These are phyloP conservation scores for Chironomus riparius DNA, from an alignment of 2,888 invertebrate species.

Conservation along the genomic window DNA sequence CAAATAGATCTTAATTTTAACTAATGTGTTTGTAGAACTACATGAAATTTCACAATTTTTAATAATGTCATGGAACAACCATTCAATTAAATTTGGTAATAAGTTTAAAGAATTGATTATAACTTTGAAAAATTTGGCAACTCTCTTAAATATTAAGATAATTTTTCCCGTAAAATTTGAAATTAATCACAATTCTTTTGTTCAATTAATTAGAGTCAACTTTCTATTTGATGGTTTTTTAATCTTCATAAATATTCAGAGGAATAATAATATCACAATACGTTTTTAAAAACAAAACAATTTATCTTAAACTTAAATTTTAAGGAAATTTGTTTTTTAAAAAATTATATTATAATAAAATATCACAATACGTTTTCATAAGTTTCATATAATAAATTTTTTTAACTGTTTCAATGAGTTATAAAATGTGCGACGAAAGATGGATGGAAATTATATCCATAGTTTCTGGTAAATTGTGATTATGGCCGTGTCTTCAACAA, in stretches of 20 bases:
- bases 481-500: neutral
- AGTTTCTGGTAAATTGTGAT: neutral
- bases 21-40: too few relatives aligned
- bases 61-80: too few relatives aligned
- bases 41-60: too few relatives aligned
- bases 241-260: neutral
- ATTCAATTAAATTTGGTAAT: too few relatives aligned
- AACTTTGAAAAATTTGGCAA: too few relatives aligned
- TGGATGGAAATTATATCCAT: neutral
- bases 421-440: neutral
- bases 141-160: too few relatives aligned
- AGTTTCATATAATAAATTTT: slow-evolving; percentile 21
- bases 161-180: neutral
- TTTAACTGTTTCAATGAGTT: neutral
- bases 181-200: too few relatives aligned
- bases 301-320: neutral
- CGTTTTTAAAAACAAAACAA: neutral
- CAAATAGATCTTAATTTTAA: too few relatives aligned
- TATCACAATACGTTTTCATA: slow-evolving; percentile 33
- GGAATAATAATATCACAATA: slow-evolving; percentile 1
- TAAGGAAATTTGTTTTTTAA: neutral
- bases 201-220: too few relatives aligned
- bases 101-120: too few relatives aligned
- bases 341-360: slow-evolving; percentile 23
- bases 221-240: too few relatives aligned